A percentile compares a stretch with the other conserved stretches of the same genome.
Conservation (phyloP, 2,113 vertebrate species). For the Benitochromis conjunctus region DNA sequence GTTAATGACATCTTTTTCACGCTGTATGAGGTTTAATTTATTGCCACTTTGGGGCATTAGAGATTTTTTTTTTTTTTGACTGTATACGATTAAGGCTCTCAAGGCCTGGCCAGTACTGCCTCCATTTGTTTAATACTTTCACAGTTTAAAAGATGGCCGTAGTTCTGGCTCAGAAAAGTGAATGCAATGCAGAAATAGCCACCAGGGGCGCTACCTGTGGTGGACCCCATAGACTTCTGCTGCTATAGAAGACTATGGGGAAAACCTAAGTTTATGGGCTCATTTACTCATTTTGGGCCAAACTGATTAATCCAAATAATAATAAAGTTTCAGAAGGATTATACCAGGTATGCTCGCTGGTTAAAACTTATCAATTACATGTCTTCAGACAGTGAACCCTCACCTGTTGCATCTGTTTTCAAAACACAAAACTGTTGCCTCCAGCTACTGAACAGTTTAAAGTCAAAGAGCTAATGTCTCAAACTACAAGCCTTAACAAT, state of each 20-base stretch:
- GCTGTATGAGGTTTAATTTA: neutral
- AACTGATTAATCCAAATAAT: neutral
- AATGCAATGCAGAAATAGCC: neutral
- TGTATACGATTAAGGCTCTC: neutral
- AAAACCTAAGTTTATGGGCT: neutral
- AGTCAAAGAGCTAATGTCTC: neutral
- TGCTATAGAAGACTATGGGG: neutral
- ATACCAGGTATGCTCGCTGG: neutral
- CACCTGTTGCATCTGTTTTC: neutral
- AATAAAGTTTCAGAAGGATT: neutral
- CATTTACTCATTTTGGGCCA: neutral
- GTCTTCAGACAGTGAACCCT: neutral
- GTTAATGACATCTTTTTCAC: accelerated
- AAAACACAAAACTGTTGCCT: neutral
- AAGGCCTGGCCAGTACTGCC: neutral
- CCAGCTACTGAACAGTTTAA: neutral
- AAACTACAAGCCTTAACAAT: neutral
- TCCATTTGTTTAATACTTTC: neutral
- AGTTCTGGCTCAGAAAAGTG: neutral
- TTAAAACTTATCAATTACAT: neutral
- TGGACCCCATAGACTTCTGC: neutral
- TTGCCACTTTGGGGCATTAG: neutral
- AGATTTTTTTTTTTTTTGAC: neutral
- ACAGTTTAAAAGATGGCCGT: neutral
- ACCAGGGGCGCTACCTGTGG: neutral